phyloP scores from a whole-genome alignment of 2,113 vertebrate genomes.

The Calidris pugnax region DNA sequence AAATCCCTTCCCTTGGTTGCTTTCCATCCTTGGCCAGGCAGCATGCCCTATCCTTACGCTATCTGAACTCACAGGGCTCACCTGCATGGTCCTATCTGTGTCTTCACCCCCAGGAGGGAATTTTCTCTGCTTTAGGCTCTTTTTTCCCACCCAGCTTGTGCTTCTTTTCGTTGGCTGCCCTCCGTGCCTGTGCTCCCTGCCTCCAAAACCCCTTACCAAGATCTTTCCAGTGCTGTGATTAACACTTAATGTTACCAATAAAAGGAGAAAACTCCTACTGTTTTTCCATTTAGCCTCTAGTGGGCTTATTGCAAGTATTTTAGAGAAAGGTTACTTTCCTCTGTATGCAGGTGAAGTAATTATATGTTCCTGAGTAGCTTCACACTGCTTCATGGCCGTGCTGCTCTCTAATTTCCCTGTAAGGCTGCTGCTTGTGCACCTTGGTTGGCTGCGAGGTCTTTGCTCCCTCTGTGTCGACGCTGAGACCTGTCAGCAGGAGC shows the following conservation, averaged over 20 bases:
- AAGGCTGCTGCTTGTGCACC: not conserved
- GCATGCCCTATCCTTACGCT: not conserved
- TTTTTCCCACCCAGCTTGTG: not conserved
- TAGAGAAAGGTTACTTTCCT: slow-evolving; percentile 26
- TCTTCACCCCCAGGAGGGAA: not conserved
- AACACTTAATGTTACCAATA: slow-evolving; percentile 12
- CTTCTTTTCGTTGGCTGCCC: not conserved
- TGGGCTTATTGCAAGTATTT: not conserved
- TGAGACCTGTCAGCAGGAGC: slow-evolving; percentile 20
- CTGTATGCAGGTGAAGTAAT: slow-evolving; percentile 38
- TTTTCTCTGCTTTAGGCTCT: not conserved
- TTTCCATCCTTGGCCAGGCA: not conserved
- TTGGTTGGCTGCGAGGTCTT: not conserved
- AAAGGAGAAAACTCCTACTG: slow-evolving; percentile 29
- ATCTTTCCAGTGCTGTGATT: slow-evolving; percentile 12
- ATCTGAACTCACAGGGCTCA: not conserved
- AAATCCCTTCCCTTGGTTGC: not conserved
- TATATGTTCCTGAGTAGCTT: slow-evolving; percentile 21
- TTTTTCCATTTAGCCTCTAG: slow-evolving; percentile 44
- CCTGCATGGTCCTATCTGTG: not conserved
- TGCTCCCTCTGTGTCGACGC: not conserved
- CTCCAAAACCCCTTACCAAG: not conserved
- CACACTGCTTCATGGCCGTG: not conserved
- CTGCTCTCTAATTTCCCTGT: not conserved
- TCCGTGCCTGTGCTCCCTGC: not conserved